Evolutionary conservation across 2,888 invertebrate genomes (phyloP), one percentile per base, ranked within the genome.

Genomic region (Rhingia rostrata): DNA sequence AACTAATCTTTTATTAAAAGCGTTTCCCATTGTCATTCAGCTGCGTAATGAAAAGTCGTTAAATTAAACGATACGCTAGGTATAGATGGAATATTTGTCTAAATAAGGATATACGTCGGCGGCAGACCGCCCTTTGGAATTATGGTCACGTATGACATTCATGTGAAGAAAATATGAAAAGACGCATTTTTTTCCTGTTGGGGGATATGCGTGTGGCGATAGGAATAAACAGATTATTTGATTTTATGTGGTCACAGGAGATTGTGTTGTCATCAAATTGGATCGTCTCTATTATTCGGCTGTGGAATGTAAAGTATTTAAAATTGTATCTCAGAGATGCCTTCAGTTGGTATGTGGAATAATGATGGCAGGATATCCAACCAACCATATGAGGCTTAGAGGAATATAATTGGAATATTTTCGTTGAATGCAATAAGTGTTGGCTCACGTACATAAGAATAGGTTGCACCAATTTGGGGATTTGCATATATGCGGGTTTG

Each of bases 1-100:
- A 74, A 66, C 84, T 84, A 84, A 84, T 84, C 80, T 84, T 80
- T 84, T 84, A 84, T 84, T 84, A 84, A 84, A 84, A 80, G 80
- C 60, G n/a, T 69, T 69, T 69, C 74, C 74, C 53, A 84, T 84
- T 84, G 79, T 84, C 80, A 80, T 84, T 79, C 80, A 35, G 35
- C 58, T 74, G 70, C 75, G 70, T 80, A 84, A 84, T 84, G 84
- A 84, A 84, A 84, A 74, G 80, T 84, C 84, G 84, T 84, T 84
- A 80, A 74, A 84, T 80, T 84, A 80, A 84, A 84, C 74, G 84
- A 84, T 72, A 58, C 22, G 32, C 64, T 61, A 56, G 60, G 37
- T 60, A 70, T 66, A 64, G 79, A 67, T 43, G 64, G 73, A 67
- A 53, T 54, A 58, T 78, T 78, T 60, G 45, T 66, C 56, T 45